Percentiles rank a stretch among this genome's conserved stretches.
Conservation (phyloP, 2,888 invertebrate genomes). For the Agrochola circellaris region DNA sequence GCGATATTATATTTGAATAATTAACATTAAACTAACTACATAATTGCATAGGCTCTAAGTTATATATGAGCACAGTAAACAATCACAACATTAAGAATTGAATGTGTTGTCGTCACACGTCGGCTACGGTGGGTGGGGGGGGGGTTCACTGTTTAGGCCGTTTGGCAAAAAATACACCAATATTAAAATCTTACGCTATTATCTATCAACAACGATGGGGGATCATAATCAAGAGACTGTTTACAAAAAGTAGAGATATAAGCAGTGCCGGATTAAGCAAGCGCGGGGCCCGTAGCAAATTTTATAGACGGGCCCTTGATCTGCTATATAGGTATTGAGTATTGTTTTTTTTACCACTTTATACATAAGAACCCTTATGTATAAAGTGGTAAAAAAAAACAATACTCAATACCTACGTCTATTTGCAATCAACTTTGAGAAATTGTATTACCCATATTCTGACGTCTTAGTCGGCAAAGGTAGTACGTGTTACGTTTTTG, state of each 20-base stretch:
- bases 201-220: slow-evolving; percentile 56
- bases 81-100: slow-evolving; percentile 84
- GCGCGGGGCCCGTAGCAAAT: no score
- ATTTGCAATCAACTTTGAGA: no score
- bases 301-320: no score
- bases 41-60: slow-evolving; percentile 76
- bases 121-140: slow-evolving; percentile 52
- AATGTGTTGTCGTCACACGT: slow-evolving; percentile 67
- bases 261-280: no score
- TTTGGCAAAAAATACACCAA: slow-evolving; percentile 56
- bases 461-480: no score
- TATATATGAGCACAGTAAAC: slow-evolving; percentile 83
- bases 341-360: no score
- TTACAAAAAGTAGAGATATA: slow-evolving; percentile 30
- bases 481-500: no score
- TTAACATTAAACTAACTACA: slow-evolving; percentile 83
- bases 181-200: slow-evolving; percentile 56
- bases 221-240: slow-evolving; percentile 49
- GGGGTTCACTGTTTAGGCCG: slow-evolving; percentile 72
- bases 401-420: no score
- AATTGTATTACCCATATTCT: no score
- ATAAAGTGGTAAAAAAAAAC: no score
- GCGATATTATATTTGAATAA: slow-evolving; percentile 78
- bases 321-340: no score
- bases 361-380: no score